Base-by-base conservation (phyloP, 2,888 invertebrate species). In the Scrobipalpa atriplicella region DNA sequence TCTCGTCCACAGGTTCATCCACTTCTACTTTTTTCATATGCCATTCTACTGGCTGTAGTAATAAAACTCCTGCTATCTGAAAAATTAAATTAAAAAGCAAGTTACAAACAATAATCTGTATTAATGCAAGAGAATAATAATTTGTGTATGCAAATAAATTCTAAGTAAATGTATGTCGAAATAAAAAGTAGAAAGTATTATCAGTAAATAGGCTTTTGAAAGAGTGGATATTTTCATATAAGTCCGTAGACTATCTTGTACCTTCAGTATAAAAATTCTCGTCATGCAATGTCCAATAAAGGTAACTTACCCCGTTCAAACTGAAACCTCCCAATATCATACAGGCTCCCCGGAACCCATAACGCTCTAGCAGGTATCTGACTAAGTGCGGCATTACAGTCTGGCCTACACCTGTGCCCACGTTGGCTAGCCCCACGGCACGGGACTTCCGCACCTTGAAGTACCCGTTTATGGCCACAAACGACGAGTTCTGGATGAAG, bases 321-420 rank as follows among this genome's bases (percentile, higher is more conserved):
- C 95, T 94, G 60, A 96, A 77, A 6, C 89, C 90, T 10, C 95
- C 94, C 76, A 96, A 86, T 36, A 96, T 91, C 68, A 95, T 78
- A 54, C 95, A 94, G 0, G 96, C 94, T 43, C 94, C 94, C 72
- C 87, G 92, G 80, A 94, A 96, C 62, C 95, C 95, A 81, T 94
- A 96, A 73, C 93, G 88, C 71, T 94, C 94, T 70, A 96, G 82
- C 62, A 96, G 93, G 76, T 94, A 93, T 61, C 94, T 91, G 67
- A 96, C 95, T 72, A 96, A 87, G 77, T 95, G 95, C 2, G 96
- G 96, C 93, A 96, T 95, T 69, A 95, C 80, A 82, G 96, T 95
- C 81, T 96, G 96, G 2, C 96, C 96, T 36, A 96, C 84, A 68
- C 96, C 96, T 70, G 96, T 96, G 66, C 96, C 96, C 36, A 95